phyloP scores from a whole-genome alignment of 2,888 invertebrate species.

The Matsumyia berberina region DNA sequence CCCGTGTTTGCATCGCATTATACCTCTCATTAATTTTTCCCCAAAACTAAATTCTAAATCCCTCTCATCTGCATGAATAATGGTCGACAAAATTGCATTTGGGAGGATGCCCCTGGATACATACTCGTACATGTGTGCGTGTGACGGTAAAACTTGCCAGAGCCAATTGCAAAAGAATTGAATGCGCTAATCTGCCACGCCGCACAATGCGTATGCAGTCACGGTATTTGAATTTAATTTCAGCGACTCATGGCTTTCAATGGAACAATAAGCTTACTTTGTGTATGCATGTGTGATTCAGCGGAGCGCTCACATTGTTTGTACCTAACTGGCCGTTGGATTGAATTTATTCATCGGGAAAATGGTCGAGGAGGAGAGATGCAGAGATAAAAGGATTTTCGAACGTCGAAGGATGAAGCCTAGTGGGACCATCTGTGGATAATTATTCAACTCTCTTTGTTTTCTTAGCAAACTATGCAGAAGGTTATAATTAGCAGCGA shows the following conservation, averaged over 20 bases:
- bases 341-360: constrained; percentile 14
- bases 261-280: constrained; percentile 19
- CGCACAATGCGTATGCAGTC: background rate
- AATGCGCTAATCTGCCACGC: constrained; percentile 16
- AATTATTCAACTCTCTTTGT: background rate
- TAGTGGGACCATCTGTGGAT: background rate
- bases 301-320: constrained; percentile 16
- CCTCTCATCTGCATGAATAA: background rate
- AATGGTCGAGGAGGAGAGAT: background rate
- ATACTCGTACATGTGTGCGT: no score
- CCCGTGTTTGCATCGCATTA: background rate
- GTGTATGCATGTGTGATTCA: background rate
- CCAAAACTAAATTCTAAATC: constrained; percentile 16
- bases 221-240: constrained; percentile 18
- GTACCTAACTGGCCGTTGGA: constrained; percentile 25
- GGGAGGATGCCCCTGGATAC: no score
- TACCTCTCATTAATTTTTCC: constrained; percentile 21
- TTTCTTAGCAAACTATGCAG: background rate
- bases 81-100: background rate
- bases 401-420: background rate
- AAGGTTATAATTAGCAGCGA: background rate
- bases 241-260: background rate
- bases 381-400: background rate
- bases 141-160: background rate
- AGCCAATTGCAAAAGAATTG: background rate